These are phyloP conservation scores for Pelodytes ibericus DNA, from an alignment of 2,797 vertebrate species.

Conservation along the genomic window DNA sequence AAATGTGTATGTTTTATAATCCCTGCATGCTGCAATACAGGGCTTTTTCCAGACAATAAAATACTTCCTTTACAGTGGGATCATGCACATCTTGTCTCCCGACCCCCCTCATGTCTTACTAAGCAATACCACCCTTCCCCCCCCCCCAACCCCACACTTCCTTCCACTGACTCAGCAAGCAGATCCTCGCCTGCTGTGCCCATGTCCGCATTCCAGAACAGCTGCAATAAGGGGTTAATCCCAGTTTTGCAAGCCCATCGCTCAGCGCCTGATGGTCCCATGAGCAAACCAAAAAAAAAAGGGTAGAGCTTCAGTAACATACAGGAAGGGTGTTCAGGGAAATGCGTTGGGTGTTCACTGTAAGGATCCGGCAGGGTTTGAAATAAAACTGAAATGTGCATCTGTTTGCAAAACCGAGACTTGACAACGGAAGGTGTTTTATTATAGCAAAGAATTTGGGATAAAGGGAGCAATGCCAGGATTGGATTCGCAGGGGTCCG, in stretches of 20 bases:
- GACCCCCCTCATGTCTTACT: constrained; percentile 26
- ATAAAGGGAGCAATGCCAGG: too few species aligned
- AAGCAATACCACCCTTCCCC: constrained; percentile 11
- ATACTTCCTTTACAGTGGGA: constrained; percentile 14
- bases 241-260: neutral
- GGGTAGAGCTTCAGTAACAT: neutral
- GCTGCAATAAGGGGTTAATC: constrained; percentile 13
- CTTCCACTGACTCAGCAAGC: constrained; percentile 46
- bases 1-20: constrained; percentile 3
- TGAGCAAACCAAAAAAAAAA: neutral
- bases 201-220: constrained; percentile 2
- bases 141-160: constrained; percentile 12
- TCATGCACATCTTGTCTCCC: constrained; percentile 22
- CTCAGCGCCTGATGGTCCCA: constrained; percentile 14
- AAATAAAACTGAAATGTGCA: too few species aligned
- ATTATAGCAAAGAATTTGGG: too few species aligned
- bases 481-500: too few species aligned
- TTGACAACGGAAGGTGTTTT: too few species aligned
- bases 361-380: neutral
- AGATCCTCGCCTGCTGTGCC: constrained; percentile 8
- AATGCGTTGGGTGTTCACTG: too few species aligned
- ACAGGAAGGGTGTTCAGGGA: constrained; percentile 21
- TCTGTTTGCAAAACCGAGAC: too few species aligned
- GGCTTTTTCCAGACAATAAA: constrained; percentile 1
- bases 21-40: neutral